A percentile compares a stretch with the other conserved stretches of the same genome.
These are phyloP conservation scores for Suricata suricatta DNA, from an alignment of 2,113 vertebrate species.

Conservation along the genomic window DNA sequence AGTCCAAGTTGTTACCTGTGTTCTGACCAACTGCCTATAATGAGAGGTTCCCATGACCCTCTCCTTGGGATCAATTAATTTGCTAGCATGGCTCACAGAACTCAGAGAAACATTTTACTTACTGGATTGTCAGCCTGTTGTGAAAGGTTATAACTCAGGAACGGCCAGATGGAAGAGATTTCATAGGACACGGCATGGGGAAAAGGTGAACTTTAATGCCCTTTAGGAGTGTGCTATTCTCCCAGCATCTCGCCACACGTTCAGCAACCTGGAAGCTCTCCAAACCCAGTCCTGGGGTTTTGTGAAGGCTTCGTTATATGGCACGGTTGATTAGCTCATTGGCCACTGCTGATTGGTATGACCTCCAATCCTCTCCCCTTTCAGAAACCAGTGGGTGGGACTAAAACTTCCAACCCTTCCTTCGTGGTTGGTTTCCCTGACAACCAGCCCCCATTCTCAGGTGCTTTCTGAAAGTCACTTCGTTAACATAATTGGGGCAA, in stretches of 20 bases:
- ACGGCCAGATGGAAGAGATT: neutral
- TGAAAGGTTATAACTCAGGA: neutral
- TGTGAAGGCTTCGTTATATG: neutral
- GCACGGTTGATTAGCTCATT: neutral
- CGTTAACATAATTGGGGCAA: neutral
- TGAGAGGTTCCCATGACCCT: neutral
- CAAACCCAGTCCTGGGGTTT: neutral
- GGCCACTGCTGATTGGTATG: neutral
- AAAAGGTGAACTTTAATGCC: neutral
- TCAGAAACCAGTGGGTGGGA: neutral
- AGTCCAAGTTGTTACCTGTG: neutral
- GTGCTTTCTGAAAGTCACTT: neutral
- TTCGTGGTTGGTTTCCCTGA: neutral
- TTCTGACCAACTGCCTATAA: neutral
- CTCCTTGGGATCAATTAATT: neutral
- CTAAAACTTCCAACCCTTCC: neutral
- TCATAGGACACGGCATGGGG: neutral
- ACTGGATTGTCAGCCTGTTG: neutral
- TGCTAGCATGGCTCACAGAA: neutral
- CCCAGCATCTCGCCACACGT: rapidly evolving
- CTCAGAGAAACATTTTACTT: neutral
- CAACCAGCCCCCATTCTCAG: neutral
- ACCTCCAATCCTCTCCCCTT: neutral
- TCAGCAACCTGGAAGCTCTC: neutral
- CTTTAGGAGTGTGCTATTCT: too few species aligned